Evolutionary conservation across 2,113 vertebrate species (phyloP).

Genomic region (Lampris megalopsis): DNA sequence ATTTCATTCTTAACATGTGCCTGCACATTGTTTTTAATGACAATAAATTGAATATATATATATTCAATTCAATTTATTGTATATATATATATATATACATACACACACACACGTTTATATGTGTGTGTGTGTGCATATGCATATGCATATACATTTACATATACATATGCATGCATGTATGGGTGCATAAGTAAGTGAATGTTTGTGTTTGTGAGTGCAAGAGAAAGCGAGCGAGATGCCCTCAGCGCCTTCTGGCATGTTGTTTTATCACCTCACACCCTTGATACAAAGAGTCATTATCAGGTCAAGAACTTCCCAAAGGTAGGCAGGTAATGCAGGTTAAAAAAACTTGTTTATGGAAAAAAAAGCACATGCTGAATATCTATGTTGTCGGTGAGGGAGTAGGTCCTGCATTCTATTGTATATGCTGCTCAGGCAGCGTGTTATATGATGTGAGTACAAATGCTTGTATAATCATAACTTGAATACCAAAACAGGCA

Average conservation of each 20-base stretch:
- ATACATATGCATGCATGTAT: neutral
- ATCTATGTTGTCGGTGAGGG: neutral
- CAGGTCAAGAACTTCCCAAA: conserved; percentile 16
- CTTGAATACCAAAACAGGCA: conserved; percentile 28
- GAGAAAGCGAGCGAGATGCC: neutral
- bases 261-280: conserved; percentile 31
- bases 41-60: too few relatives aligned
- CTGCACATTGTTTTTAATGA: too few relatives aligned
- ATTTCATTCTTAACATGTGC: too few relatives aligned
- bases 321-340: neutral
- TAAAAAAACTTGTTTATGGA: conserved; percentile 19
- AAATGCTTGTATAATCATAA: conserved; percentile 20
- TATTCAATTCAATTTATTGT: too few relatives aligned
- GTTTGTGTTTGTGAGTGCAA: conserved; percentile 12
- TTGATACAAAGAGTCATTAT: conserved; percentile 43
- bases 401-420: conserved; percentile 2
- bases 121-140: neutral
- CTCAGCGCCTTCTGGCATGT: conserved; percentile 16
- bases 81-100: too few relatives aligned
- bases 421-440: conserved; percentile 33
- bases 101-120: neutral
- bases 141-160: too few relatives aligned
- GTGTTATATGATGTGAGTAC: conserved; percentile 19
- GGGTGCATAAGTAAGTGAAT: neutral
- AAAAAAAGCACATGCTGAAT: neutral